A percentile compares a stretch with the other conserved stretches of the same genome.
Conservation (phyloP, 2,113 vertebrate species). For the Triplophysa rosa region DNA sequence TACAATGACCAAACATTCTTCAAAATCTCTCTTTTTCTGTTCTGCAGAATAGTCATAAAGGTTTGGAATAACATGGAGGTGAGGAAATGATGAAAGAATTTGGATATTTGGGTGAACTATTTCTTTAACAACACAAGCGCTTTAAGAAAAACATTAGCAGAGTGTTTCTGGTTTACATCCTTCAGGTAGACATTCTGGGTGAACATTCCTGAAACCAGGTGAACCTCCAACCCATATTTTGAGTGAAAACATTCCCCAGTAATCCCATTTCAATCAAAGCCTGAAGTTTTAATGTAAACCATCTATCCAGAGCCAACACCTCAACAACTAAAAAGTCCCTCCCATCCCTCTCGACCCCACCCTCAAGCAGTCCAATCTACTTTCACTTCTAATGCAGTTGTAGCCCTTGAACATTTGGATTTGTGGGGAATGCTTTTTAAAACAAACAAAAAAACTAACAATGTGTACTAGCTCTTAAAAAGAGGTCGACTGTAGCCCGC, state of each 20-base stretch:
- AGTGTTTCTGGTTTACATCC: no score
- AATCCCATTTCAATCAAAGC: background rate
- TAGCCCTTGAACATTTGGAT: background rate
- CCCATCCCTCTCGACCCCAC: no score
- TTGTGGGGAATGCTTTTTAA: slow-evolving; percentile 13
- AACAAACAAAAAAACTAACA: background rate
- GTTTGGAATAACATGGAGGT: no score
- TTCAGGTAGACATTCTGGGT: no score
- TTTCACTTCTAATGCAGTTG: slow-evolving; percentile 23
- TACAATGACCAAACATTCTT: no score
- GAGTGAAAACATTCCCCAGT: background rate
- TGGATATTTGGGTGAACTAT: no score
- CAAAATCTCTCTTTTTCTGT: no score
- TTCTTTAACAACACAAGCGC: background rate
- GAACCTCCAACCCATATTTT: no score
- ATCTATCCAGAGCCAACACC: background rate
- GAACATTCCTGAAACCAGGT: no score
- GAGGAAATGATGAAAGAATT: no score
- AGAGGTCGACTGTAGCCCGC: slow-evolving; percentile 34
- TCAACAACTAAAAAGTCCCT: background rate
- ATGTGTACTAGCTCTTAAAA: background rate
- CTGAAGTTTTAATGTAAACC: background rate
- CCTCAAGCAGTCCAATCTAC: background rate
- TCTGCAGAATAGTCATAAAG: no score
- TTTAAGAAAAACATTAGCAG: no score